These are phyloP conservation scores for Vireo griseus DNA, from an alignment of 2,797 vertebrate species.

Conservation along the genomic window DNA sequence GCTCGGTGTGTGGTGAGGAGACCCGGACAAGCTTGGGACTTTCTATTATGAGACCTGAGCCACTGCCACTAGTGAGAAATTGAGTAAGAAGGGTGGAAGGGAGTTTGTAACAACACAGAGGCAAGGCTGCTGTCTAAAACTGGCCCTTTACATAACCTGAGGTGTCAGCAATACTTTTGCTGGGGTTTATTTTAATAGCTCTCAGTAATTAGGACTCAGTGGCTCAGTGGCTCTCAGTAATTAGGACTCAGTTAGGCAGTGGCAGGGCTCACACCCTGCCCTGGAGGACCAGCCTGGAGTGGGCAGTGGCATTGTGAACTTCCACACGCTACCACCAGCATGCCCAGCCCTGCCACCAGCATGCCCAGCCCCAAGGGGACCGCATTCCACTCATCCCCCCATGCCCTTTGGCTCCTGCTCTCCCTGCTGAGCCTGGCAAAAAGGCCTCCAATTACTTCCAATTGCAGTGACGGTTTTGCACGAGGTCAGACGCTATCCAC, in stretches of 20 bases:
- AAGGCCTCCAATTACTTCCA: constrained; percentile 9
- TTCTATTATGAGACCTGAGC: constrained; percentile 7
- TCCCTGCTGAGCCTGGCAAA: not conserved
- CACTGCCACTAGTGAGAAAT: not conserved
- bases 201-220: not conserved
- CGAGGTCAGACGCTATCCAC: rapidly evolving
- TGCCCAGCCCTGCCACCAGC: not conserved
- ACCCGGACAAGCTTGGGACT: not conserved
- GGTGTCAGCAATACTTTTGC: not conserved
- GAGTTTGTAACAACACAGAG: not conserved
- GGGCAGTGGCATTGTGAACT: rapidly evolving
- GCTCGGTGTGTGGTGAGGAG: constrained; percentile 18
- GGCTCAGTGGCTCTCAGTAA: not conserved
- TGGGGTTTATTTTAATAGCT: constrained; percentile 19
- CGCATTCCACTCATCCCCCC: rapidly evolving
- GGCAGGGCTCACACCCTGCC: rapidly evolving
- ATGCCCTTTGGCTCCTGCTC: not conserved
- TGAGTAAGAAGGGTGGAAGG: constrained; percentile 23
- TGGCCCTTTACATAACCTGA: not conserved
- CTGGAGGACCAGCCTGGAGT: rapidly evolving
- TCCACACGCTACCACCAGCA: not conserved
- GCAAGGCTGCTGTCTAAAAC: not conserved
- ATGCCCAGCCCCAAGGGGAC: rapidly evolving
- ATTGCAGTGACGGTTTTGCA: not conserved
- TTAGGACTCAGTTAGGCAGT: not conserved